phyloP scores from a whole-genome alignment of 2,113 vertebrate species.

The Sinosuthora webbiana region DNA sequence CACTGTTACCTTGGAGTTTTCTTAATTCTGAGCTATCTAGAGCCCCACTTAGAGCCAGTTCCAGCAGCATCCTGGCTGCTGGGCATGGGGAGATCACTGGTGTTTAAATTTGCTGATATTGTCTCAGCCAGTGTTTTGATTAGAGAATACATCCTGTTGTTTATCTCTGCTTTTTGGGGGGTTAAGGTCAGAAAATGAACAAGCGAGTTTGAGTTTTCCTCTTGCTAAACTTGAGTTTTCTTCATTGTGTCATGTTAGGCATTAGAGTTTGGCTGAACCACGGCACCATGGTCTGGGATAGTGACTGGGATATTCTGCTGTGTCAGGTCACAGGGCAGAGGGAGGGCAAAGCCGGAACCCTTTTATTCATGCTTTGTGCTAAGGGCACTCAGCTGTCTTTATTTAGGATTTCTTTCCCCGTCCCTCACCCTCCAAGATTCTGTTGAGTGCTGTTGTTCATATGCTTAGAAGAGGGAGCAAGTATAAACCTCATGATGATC shows the following conservation, averaged over 20 bases:
- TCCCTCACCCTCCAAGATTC: background rate
- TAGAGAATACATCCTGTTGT: background rate
- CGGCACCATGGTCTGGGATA: accelerated
- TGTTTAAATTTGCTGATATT: background rate
- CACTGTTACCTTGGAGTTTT: background rate
- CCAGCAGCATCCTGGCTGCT: background rate
- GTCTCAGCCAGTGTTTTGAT: background rate
- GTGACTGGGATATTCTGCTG: background rate
- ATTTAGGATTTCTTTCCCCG: background rate
- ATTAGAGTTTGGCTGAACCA: background rate
- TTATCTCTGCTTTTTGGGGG: background rate
- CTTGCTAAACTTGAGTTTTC: background rate
- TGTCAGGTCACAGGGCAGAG: background rate
- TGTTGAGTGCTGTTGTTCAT: background rate
- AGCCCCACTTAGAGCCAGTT: background rate
- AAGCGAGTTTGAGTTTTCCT: background rate
- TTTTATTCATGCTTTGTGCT: background rate
- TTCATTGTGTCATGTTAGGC: background rate
- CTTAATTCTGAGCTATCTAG: background rate
- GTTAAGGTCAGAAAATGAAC: background rate
- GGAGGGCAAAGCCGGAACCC: background rate
- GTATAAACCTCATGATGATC: background rate
- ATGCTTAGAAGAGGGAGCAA: background rate
- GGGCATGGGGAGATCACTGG: background rate
- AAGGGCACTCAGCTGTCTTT: background rate